A percentile compares a stretch with the other conserved stretches of the same genome.
Conservation (phyloP, 1,140 invertebrate genomes). For the Pseudomyrmex dendroicus region DNA sequence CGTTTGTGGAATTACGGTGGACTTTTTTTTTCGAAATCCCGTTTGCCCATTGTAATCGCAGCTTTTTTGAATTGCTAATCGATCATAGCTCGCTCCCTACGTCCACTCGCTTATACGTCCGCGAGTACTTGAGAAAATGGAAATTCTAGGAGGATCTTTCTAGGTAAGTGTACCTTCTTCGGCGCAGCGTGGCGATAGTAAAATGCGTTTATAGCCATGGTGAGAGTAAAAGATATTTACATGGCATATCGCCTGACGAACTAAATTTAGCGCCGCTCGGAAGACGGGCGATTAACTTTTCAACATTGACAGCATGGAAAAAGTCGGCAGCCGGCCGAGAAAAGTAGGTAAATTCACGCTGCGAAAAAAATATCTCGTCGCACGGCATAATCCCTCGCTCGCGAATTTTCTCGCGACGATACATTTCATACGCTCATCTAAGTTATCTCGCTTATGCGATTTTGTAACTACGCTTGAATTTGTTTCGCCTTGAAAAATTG, state of each 20-base stretch:
- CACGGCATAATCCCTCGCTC: not conserved
- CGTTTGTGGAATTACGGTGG: constrained; percentile 10
- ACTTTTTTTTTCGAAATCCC: constrained; percentile 33
- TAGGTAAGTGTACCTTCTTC: constrained; percentile 70
- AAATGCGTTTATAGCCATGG: constrained; percentile 63
- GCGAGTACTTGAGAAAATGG: constrained; percentile 67
- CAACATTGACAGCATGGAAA: not conserved
- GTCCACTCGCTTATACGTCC: constrained; percentile 39
- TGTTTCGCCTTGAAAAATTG: not conserved
- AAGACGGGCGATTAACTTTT: constrained; percentile 55
- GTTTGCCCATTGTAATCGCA: not conserved
- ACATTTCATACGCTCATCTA: not conserved
- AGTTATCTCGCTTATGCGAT: not conserved
- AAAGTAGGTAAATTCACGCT: constrained; percentile 26
- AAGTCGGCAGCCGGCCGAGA: constrained; percentile 40
- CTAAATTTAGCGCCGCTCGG: constrained; percentile 63
- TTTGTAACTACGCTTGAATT: not conserved
- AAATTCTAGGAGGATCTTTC: constrained; percentile 68
- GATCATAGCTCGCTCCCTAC: constrained; percentile 9
- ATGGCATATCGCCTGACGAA: not conserved
- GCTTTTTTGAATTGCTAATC: constrained; percentile 59
- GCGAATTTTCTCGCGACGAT: not conserved
- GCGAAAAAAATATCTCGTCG: constrained; percentile 20
- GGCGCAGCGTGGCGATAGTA: constrained; percentile 51
- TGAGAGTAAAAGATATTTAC: constrained; percentile 67